Evolutionary conservation across 2,113 vertebrate genomes (phyloP), one percentile per base, ranked within the genome.

Genomic region (Phyllopteryx taeniolatus): DNA sequence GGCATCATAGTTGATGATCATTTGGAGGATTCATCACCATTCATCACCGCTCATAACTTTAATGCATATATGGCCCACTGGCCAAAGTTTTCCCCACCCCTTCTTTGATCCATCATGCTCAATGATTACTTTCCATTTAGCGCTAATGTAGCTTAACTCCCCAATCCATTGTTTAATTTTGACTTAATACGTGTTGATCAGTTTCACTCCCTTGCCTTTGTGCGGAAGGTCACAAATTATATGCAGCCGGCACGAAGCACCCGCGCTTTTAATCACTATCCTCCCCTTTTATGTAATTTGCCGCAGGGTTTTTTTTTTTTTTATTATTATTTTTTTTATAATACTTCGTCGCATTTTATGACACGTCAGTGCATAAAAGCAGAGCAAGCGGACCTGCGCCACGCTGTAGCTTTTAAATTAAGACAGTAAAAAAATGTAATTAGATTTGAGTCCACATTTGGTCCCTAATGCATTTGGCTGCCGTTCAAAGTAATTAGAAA

Each of bases 351-450:
- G 59, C 54, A 67, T 63, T 67, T 63, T 49, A 75, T 76, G 66
- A 66, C 68, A 71, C 39, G 47, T 71, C 62, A 54, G 53, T 79
- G 49, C 39, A 70, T 54, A 66, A 72, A 68, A 75, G 20, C 12
- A 11, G 61, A 70, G 70, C 22, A 12, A 66, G 43, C 43, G 31
- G 64, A 82, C 67, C 49, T 79, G 68, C 69, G 61, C 67, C 59
- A 72, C 69, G 71, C 47, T 6, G 53, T n/a, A 70, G 68, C 68
- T 67, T 35, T 9, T 78, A 80, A 84, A 77, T 84, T 76, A 70
- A 79, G 68, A 85, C 51, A 62, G 67, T 78, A 73, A 70, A 73
- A 82, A 85, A 83, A 67, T 15, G 64, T 81, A 81, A 87, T 83
- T 80, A 78, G 68, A 80, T 73, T 85, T 83, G 68, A 67, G 70